Evolutionary conservation across 2,113 vertebrate species (phyloP), one percentile per base, ranked within the genome.

Genomic region (Amazona guildingii): DNA sequence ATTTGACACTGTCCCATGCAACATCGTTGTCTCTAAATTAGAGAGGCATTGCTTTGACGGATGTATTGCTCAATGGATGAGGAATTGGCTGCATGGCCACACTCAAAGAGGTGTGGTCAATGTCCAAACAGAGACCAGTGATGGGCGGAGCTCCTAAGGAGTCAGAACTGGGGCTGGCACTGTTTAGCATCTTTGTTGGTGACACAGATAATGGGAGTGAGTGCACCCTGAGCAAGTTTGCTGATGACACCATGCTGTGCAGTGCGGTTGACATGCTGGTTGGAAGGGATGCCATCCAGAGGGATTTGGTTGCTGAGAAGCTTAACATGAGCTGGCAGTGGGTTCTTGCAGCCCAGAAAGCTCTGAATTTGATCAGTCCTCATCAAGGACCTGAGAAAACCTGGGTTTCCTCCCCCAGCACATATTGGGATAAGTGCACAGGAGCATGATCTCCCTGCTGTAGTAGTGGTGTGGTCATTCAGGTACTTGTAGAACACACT

Each of bases 371-470:
- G 25, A 44, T 3, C 4, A 54, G 15, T 33, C 31, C 9, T 70
- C 5, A 6, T n/a, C 6, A 63, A n/a, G 24, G 12, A 79, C 19
- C 7, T 64, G 29, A 74, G 28, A 79, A 88, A 88, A 63, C 3
- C 4, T 24, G 7, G 1, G 2, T 89, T 12, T 4, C 4, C 9
- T 77, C 21, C 7, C 5, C 2, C 10, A 35, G 11, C 4, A 70
- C 11, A 6, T 18, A 3, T 10, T 77, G 27, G 13, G 3, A 18
- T 17, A 33, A 6, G 10, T 17, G 6, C 12, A 69, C 16, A 61
- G 44, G 19, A 72, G 17, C 17, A 57, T 41, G 24, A 39, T 61
- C 3, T 83, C 43, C 19, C 19, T n/a, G 7, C 10, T 46, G 19
- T 19, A 64, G 10, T 33, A 70, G 13, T 29, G 13, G 6, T 67